These are phyloP conservation scores for Drosophila hydei DNA, from an alignment of 1,140 invertebrate species.

Conservation along the genomic window DNA sequence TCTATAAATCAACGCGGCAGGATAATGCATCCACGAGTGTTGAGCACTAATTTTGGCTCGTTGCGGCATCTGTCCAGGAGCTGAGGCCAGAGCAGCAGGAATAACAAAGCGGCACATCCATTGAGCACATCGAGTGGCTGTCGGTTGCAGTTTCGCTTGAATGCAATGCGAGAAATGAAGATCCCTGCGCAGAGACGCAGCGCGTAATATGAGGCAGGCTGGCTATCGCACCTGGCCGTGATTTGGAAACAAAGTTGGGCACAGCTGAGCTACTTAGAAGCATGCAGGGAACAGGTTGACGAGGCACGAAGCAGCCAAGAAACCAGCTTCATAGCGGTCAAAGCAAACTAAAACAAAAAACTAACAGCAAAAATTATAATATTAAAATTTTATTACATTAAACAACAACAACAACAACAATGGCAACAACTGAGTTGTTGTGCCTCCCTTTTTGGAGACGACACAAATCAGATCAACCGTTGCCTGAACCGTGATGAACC, in stretches of 20 bases:
- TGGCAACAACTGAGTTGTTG: neutral
- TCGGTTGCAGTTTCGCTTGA: slow-evolving; percentile 58
- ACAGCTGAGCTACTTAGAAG: slow-evolving; percentile 46
- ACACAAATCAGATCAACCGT: slow-evolving; percentile 74
- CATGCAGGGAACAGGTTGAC: slow-evolving; percentile 56
- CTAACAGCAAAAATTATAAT: slow-evolving; percentile 60
- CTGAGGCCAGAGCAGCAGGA: slow-evolving; percentile 4
- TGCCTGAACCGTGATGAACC: slow-evolving; percentile 72
- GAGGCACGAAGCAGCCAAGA: slow-evolving; percentile 21
- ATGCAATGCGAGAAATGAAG: slow-evolving; percentile 57
- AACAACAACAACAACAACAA: slow-evolving; percentile 1
- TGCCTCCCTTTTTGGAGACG: slow-evolving; percentile 32
- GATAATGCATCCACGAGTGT: slow-evolving; percentile 70
- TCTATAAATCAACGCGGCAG: slow-evolving; percentile 69
- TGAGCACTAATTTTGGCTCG: slow-evolving; percentile 67
- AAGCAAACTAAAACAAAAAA: slow-evolving; percentile 11
- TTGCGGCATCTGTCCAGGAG: slow-evolving; percentile 57
- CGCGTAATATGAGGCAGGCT: slow-evolving; percentile 21
- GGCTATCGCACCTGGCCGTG: slow-evolving; percentile 60
- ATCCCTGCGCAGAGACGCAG: slow-evolving; percentile 45
- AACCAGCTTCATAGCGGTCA: slow-evolving; percentile 26
- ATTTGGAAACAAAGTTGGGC: slow-evolving; percentile 38
- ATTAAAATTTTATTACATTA: slow-evolving; percentile 57
- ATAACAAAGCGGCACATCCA: neutral
- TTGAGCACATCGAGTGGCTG: slow-evolving; percentile 15